Evolutionary conservation across 2,797 vertebrate genomes (phyloP), one percentile per base, ranked within the genome.

Genomic region (Rhinogobio ventralis): DNA sequence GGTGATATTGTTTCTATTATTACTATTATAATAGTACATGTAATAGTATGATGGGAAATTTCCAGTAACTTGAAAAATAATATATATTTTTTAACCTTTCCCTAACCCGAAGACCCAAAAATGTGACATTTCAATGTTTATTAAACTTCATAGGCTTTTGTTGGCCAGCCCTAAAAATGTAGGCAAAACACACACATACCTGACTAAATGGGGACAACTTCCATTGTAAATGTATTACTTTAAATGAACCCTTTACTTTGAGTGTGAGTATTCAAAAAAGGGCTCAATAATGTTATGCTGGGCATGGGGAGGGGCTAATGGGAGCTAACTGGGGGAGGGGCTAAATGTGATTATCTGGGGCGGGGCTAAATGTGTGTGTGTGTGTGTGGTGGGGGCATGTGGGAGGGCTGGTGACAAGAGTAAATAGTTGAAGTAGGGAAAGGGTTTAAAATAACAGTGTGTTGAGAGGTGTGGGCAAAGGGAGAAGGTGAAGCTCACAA

Each of bases 401-500:
- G n/a, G n/a, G n/a, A n/a, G n/a, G n/a, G n/a, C n/a, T n/a, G n/a
- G n/a, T n/a, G n/a, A n/a, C n/a, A 33, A 39, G 33, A 39, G 55
- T 42, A 57, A 57, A 57, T 39, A 30, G 53, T 15, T 76, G 7
- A 30, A 14, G 15, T 53, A 71, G 69, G 71, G 23, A 30, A 69
- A 71, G 28, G 25, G 71, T 86, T 84, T 88, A 86, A 83, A 84
- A 53, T 90, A 89, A 89, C 92, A 1, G 36, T 39, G 36, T 39
- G 7, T 39, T 80, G n/a, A 80, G 30, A 42, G 11, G 17, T 25
- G 15, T 55, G 51, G 36, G 67, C 36, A 64, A 25, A 82, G 8
- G 53, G 67, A 62, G 55, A 49, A 74, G 53, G 23, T 92, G 89
- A 92, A 91, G 92, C 87, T 88, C 89, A 87, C 89, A 88, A 90